These are phyloP conservation scores for Agriopis leucophaearia DNA, from an alignment of 2,888 invertebrate species.

Conservation along the genomic window DNA sequence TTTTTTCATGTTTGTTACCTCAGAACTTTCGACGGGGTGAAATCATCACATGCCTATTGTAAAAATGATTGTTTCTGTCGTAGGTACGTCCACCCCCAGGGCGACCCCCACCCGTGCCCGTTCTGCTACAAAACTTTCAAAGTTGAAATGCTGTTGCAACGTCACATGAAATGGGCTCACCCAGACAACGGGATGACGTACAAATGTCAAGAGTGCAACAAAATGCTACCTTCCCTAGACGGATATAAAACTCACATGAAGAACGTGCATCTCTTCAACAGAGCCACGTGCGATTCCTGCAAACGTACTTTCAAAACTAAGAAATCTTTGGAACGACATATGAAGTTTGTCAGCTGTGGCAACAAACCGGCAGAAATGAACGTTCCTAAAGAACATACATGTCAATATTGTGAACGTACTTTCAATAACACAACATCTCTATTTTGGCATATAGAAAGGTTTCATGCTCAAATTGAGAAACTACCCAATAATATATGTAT, in stretches of 20 bases:
- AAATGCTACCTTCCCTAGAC: conserved; percentile 49
- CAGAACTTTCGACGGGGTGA: too few relatives aligned
- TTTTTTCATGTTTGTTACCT: too few relatives aligned
- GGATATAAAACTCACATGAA: conserved; percentile 50
- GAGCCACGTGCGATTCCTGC: conserved; percentile 42
- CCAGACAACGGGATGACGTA: conserved; percentile 55
- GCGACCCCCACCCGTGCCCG: conserved; percentile 48
- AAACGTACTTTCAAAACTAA: conserved; percentile 43
- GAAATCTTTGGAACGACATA: conserved; percentile 47
- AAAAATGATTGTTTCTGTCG: not conserved
- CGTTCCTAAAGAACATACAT: conserved; percentile 26
- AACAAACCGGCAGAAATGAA: conserved; percentile 17
- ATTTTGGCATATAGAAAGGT: conserved; percentile 53
- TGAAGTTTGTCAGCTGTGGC: conserved; percentile 34
- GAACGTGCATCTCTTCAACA: conserved; percentile 50
- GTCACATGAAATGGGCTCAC: conserved; percentile 60
- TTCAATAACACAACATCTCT: conserved; percentile 50
- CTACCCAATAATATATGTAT: conserved; percentile 31
- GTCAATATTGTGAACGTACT: conserved; percentile 39
- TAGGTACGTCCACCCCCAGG: conserved; percentile 54
- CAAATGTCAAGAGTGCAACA: conserved; percentile 54
- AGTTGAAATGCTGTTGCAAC: conserved; percentile 54
- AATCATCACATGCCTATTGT: too few relatives aligned
- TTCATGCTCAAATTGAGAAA: conserved; percentile 38
- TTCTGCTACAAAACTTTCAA: conserved; percentile 57